These are phyloP conservation scores for Okapia johnstoni DNA, from an alignment of 2,113 vertebrate species.

Conservation along the genomic window DNA sequence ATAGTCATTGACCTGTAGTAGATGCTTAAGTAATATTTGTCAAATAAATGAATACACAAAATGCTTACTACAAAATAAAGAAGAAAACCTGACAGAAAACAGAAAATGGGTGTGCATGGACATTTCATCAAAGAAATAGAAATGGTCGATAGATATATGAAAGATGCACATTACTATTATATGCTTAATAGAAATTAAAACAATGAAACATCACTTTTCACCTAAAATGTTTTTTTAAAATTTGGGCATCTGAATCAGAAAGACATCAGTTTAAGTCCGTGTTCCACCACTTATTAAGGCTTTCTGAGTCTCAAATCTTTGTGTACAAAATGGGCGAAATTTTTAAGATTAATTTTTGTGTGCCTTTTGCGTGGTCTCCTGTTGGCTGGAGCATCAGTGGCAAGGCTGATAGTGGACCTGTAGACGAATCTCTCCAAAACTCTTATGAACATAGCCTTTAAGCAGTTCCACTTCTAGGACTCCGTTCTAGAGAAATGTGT, in stretches of 20 bases:
- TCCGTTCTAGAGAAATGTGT: background rate
- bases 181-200: background rate
- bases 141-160: background rate
- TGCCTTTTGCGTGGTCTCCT: background rate
- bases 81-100: background rate
- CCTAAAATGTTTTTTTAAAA: background rate
- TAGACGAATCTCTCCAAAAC: background rate
- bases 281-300: background rate
- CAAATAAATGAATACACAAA: background rate
- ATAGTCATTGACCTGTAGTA: no score
- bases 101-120: background rate
- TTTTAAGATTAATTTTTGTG: background rate
- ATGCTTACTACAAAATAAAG: background rate
- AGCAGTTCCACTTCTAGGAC: background rate
- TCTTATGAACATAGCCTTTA: background rate
- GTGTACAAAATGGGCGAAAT: no score
- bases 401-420: background rate
- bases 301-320: background rate
- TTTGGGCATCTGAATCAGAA: background rate
- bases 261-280: background rate
- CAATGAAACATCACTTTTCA: background rate
- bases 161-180: background rate
- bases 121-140: background rate
- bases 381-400: no score
- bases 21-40: no score